Evolutionary conservation across 1,140 invertebrate species (phyloP).

Genomic region (Campoletis sonorensis): DNA sequence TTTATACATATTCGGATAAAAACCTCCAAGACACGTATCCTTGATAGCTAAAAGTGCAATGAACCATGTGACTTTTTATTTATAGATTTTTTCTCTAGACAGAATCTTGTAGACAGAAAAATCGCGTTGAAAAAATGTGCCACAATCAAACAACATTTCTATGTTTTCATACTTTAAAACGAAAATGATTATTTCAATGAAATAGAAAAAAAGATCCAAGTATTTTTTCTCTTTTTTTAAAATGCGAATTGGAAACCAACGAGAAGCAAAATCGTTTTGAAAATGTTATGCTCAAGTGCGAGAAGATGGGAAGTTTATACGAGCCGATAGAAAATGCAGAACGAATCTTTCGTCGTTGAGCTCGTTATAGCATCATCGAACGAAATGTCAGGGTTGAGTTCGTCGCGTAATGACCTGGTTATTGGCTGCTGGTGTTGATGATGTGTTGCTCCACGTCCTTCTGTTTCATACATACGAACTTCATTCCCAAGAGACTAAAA

Average conservation of each 20-base stretch:
- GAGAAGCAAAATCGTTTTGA: no score
- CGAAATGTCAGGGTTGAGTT: constrained; percentile 59
- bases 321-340: constrained; percentile 28
- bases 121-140: no score
- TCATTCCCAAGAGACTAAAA: no score
- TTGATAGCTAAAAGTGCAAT: not conserved
- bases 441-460: constrained; percentile 29
- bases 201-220: no score
- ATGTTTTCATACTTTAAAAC: no score
- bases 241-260: no score
- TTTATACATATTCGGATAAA: not conserved
- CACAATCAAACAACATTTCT: no score
- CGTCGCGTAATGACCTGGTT: constrained; percentile 56
- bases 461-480: not conserved
- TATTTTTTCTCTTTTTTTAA: no score
- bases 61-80: constrained; percentile 2
- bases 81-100: constrained; percentile 6
- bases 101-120: no score
- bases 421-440: constrained; percentile 48
- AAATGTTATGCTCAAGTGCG: not conserved
- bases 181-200: no score
- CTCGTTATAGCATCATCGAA: constrained; percentile 49
- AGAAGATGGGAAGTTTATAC: not conserved
- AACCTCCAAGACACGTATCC: not conserved
- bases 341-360: constrained; percentile 39